Evolutionary conservation across 2,888 invertebrate species (phyloP).

Genomic region (Acrocera orbiculus): DNA sequence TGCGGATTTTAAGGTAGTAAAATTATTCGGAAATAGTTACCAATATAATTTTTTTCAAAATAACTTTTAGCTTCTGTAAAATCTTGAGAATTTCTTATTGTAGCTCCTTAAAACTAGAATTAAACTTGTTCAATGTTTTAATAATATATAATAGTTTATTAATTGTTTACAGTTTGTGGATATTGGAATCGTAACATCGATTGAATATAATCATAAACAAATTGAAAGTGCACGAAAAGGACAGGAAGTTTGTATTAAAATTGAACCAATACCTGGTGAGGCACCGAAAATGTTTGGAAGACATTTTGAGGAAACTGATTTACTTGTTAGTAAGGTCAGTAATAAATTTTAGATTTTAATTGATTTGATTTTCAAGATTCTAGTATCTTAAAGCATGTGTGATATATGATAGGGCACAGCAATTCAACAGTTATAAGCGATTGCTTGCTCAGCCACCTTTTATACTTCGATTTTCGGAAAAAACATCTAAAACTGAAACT

Average conservation of each 20-base stretch:
- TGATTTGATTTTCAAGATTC: not conserved
- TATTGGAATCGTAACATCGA: conserved; percentile 83
- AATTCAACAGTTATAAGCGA: too few species aligned
- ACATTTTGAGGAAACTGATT: conserved; percentile 93
- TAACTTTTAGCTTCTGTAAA: too few species aligned
- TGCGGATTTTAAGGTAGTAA: too few species aligned
- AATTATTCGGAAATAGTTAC: too few species aligned
- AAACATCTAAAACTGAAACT: too few species aligned
- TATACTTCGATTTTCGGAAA: too few species aligned
- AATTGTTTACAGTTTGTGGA: conserved; percentile 63
- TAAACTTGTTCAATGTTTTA: too few species aligned
- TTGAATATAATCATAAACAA: conserved; percentile 89
- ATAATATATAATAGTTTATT: too few species aligned
- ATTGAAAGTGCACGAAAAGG: conserved; percentile 92
- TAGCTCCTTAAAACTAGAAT: too few species aligned
- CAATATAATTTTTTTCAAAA: too few species aligned
- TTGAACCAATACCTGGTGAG: conserved; percentile 94
- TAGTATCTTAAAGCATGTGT: not conserved
- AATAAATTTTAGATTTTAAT: not conserved
- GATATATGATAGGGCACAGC: not conserved
- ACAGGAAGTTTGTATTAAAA: conserved; percentile 90
- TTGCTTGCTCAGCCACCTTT: too few species aligned
- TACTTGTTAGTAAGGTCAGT: conserved; percentile 83
- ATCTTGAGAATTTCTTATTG: too few species aligned
- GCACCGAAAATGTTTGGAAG: conserved; percentile 97